phyloP scores from a whole-genome alignment of 2,888 invertebrate species.

The Allolobophora icterica region DNA sequence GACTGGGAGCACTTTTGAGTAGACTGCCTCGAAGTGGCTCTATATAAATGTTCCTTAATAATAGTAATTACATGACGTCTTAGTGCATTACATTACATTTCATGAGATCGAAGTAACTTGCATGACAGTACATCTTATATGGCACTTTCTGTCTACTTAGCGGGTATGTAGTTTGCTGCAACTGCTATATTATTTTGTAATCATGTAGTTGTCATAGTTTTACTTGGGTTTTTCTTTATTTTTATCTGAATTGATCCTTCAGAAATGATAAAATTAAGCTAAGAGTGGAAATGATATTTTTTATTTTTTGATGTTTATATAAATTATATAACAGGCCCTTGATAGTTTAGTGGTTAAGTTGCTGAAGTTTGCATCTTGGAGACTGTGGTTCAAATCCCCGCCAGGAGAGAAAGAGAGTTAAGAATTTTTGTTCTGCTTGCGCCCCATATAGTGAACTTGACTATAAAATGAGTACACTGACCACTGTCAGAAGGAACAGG shows the following conservation, averaged over 20 bases:
- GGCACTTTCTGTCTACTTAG: too few relatives aligned
- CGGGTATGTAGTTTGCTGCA: too few relatives aligned
- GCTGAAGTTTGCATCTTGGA: neutral
- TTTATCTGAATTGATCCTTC: neutral
- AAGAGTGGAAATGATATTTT: neutral
- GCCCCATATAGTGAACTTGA: neutral
- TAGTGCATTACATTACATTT: too few relatives aligned
- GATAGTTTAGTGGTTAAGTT: neutral
- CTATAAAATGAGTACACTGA: neutral
- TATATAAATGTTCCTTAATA: too few relatives aligned
- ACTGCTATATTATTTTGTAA: too few relatives aligned
- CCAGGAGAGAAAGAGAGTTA: too few relatives aligned
- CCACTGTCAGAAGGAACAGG: neutral
- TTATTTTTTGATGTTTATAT: neutral
- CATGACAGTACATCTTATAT: too few relatives aligned
- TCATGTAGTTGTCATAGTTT: neutral
- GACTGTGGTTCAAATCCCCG: neutral
- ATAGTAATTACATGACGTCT: too few relatives aligned
- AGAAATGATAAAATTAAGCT: neutral
- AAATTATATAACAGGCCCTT: neutral
- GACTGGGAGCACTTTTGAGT: too few relatives aligned
- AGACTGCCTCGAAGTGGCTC: too few relatives aligned
- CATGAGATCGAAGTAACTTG: too few relatives aligned
- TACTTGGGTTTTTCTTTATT: neutral
- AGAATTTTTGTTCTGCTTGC: neutral